A percentile compares a stretch with the other conserved stretches of the same genome.
phyloP scores from a whole-genome alignment of 2,888 invertebrate genomes.

The Andrena haemorrhoa region DNA sequence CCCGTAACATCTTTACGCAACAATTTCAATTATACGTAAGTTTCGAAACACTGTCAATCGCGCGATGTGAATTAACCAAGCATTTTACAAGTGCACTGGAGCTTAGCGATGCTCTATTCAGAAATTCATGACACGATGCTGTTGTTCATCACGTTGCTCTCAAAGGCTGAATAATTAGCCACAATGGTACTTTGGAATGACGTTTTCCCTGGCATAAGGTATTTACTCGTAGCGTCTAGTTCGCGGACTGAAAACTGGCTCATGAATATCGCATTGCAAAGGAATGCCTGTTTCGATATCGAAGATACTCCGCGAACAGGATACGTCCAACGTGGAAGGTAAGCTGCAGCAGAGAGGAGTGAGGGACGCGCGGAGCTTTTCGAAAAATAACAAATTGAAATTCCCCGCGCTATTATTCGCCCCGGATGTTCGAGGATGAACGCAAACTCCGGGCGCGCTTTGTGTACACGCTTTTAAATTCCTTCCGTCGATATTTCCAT shows the following conservation, averaged over 20 bases:
- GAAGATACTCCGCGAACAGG: background rate
- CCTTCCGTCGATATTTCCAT: slow-evolving; percentile 42
- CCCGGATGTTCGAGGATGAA: background rate
- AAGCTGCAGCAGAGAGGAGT: background rate
- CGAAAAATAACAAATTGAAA: slow-evolving; percentile 18
- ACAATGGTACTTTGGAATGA: background rate
- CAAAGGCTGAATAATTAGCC: background rate
- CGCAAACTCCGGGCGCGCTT: background rate
- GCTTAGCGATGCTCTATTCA: background rate
- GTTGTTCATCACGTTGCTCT: background rate
- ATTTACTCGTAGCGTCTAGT: background rate
- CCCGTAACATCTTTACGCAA: background rate
- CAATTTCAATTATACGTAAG: background rate
- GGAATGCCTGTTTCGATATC: background rate
- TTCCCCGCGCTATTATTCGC: background rate
- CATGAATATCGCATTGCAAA: background rate
- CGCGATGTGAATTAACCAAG: background rate
- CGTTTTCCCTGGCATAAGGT: no score
- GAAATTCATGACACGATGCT: no score
- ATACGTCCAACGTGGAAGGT: background rate
- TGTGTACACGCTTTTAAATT: slow-evolving; percentile 27
- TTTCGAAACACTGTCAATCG: background rate
- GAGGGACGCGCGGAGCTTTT: background rate
- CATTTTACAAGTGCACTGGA: background rate
- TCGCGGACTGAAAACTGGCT: background rate